Conservation (phyloP, 1,140 invertebrate genomes). For the Panulirus ornatus region DNA sequence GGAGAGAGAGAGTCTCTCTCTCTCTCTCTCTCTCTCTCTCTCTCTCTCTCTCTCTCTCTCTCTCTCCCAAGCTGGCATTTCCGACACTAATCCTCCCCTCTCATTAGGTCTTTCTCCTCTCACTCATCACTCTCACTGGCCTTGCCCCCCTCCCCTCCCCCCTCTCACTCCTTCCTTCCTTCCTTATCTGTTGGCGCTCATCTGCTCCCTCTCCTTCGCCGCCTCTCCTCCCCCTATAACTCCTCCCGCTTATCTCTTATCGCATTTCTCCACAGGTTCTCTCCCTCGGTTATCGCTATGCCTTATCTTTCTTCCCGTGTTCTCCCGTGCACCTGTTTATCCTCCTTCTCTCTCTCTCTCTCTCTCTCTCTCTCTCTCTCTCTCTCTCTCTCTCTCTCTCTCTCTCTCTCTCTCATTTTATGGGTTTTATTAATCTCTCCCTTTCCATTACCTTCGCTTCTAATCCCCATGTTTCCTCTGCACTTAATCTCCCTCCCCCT, state of each 20-base stretch:
- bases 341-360: background rate
- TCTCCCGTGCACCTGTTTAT: background rate
- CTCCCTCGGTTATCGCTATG: background rate
- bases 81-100: background rate
- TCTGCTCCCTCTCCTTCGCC: background rate
- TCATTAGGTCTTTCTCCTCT: no score
- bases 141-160: background rate
- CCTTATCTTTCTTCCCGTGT: no score
- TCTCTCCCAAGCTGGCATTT: background rate
- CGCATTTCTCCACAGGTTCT: background rate
- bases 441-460: background rate
- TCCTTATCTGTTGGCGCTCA: no score
- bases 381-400: background rate
- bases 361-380: no score
- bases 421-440: background rate
- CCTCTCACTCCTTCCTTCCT: background rate
- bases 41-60: background rate
- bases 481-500: background rate
- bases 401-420: no score
- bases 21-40: background rate
- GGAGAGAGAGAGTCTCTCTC: background rate
- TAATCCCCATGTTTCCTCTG: background rate
- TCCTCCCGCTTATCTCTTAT: background rate
- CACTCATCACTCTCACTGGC: background rate
- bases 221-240: background rate